A percentile compares a stretch with the other conserved stretches of the same genome.
Conservation (phyloP, 2,113 vertebrate species). For the Tonatia bakeri region DNA sequence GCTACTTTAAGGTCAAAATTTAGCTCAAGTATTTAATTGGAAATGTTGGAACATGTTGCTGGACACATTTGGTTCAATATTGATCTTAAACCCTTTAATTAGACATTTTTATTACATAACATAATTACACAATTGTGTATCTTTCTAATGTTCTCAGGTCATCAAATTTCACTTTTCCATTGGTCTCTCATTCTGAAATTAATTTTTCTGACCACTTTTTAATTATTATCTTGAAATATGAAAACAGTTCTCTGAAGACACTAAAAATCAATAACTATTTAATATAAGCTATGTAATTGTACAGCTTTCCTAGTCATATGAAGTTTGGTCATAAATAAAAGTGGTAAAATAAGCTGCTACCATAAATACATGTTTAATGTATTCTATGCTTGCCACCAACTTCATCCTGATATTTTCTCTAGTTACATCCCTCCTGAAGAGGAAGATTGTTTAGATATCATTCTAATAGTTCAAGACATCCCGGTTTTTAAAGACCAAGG, state of each 20-base stretch:
- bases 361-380: background rate
- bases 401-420: background rate
- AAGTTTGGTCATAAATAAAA: background rate
- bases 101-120: conserved; percentile 37
- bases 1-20: conserved; percentile 20
- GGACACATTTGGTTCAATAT: conserved; percentile 39
- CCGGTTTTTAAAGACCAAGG: background rate
- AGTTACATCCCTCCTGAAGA: background rate
- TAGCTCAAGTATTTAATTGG: conserved; percentile 34
- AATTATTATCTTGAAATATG: background rate
- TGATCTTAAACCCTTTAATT: conserved; percentile 60
- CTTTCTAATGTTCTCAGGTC: background rate
- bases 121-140: conserved; percentile 28
- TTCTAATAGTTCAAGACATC: background rate
- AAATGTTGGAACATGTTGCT: conserved; percentile 31
- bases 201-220: background rate
- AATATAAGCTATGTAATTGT: background rate
- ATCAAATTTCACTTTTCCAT: background rate
- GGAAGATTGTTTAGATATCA: background rate
- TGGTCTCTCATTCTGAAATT: conserved; percentile 20
- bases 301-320: background rate
- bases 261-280: background rate
- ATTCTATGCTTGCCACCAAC: background rate
- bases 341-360: background rate
- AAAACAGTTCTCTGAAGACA: background rate